Evolutionary conservation across 2,888 invertebrate genomes (phyloP).

Genomic region (Ormia ochracea): DNA sequence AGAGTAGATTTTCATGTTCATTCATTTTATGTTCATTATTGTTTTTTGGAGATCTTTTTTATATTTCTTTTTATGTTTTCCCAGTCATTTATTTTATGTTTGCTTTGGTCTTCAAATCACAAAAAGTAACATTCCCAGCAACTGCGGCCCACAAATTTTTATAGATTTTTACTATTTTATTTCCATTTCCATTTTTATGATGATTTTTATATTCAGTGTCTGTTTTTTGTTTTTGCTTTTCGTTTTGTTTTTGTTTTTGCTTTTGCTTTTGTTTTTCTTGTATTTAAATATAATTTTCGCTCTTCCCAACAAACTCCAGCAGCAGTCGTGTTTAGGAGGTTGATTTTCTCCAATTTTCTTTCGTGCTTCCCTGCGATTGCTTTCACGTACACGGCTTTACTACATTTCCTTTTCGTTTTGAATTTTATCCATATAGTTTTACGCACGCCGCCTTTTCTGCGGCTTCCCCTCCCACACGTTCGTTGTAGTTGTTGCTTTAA

Average conservation of each 20-base stretch:
- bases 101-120: slow-evolving; percentile 55
- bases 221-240: too few species aligned
- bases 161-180: slow-evolving; percentile 50
- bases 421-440: slow-evolving; percentile 20
- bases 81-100: slow-evolving; percentile 58
- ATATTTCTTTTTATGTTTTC: slow-evolving; percentile 48
- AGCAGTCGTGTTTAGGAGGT: not conserved
- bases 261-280: too few species aligned
- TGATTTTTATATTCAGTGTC: slow-evolving; percentile 18
- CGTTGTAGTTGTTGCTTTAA: not conserved
- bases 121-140: slow-evolving; percentile 5
- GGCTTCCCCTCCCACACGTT: not conserved
- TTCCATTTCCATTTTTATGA: slow-evolving; percentile 25
- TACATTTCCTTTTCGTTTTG: not conserved
- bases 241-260: too few species aligned
- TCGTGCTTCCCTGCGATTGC: not conserved
- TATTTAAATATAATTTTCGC: slow-evolving; percentile 5
- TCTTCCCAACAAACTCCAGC: not conserved
- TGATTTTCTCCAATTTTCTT: slow-evolving; percentile 11
- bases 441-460: not conserved
- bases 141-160: slow-evolving; percentile 25
- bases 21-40: slow-evolving; percentile 41
- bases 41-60: slow-evolving; percentile 13
- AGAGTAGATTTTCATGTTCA: slow-evolving; percentile 59
- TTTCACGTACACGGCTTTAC: not conserved